Evolutionary conservation across 2,113 vertebrate genomes (phyloP), one percentile per base, ranked within the genome.

Genomic region (Sylvia atricapilla): DNA sequence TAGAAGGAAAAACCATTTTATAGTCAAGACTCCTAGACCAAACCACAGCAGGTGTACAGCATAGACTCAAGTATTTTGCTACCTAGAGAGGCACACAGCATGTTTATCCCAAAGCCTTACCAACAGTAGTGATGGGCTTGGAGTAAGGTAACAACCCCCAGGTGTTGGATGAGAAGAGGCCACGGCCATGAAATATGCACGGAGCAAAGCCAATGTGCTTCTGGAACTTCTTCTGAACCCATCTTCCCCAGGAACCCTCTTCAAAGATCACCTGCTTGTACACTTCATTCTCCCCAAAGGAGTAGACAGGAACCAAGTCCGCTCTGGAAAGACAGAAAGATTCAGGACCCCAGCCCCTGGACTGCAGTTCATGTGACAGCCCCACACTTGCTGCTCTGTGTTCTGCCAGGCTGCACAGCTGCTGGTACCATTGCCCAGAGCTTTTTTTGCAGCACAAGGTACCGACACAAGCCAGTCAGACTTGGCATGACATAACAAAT

Each of bases 121-220:
- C 99, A 20, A 99, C 97, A 30, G 99, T 99, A 31, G 98, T 99
- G 96, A 99, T 99, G 17, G 99, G 99, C 68, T 99, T 99, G 89
- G 98, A 91, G 86, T 98, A 99, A 35, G 99, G 99, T 94, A 99
- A 95, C 41, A 99, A 87, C 1, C 99, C 99, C 99, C 99, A 99
- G 30, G 98, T 98, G 93, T 98, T 97, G 0, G 98, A 97, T 18
- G 98, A 99, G 96, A 99, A 99, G 88, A 99, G 97, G 33, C 99
- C 99, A 84, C 98, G 98, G 77, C 99, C 99, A 9, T 99, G 99
- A 95, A 99, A 99, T 81, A 99, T 95, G 73, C 99, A 99, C 0
- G 99, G 99, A 23, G 99, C 99, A 44, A 99, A 99, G 49, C 99
- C 99, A 9, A 99, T 77, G 53, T 99, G 93, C 96, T 99, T 99